A percentile compares a stretch with the other conserved stretches of the same genome.
Conservation (phyloP, 2,797 vertebrate species). For the Myripristis jacobus region DNA sequence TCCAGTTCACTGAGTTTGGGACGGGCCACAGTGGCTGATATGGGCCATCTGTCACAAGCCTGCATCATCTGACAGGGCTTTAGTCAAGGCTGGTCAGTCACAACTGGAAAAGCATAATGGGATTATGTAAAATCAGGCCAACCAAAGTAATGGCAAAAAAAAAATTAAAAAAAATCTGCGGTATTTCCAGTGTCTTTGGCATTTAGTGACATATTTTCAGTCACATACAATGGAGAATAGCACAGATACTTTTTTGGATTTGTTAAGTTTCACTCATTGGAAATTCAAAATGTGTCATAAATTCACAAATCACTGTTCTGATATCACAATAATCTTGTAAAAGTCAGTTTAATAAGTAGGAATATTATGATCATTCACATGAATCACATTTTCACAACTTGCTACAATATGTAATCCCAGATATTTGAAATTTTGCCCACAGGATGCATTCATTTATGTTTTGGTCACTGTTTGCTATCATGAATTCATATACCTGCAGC, state of each 20-base stretch:
- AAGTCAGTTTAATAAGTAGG: neutral
- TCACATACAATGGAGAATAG: neutral
- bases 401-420: neutral
- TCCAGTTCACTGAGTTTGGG: neutral
- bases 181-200: neutral
- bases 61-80: neutral
- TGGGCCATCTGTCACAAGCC: constrained; percentile 6
- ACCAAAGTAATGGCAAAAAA: neutral
- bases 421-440: neutral
- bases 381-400: neutral
- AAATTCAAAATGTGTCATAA: too few relatives aligned
- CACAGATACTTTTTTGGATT: neutral
- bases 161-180: too few relatives aligned
- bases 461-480: neutral
- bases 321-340: too few relatives aligned
- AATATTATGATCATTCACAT: neutral
- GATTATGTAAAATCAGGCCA: neutral
- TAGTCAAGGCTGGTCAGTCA: neutral
- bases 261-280: too few relatives aligned
- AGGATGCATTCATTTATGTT: neutral
- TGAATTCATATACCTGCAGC: neutral
- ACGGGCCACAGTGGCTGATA: neutral
- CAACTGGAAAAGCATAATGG: neutral
- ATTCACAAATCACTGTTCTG: too few relatives aligned
- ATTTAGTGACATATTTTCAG: neutral